Evolutionary conservation across 1,140 invertebrate genomes (phyloP).

Genomic region (Lasioglossum baleicum): DNA sequence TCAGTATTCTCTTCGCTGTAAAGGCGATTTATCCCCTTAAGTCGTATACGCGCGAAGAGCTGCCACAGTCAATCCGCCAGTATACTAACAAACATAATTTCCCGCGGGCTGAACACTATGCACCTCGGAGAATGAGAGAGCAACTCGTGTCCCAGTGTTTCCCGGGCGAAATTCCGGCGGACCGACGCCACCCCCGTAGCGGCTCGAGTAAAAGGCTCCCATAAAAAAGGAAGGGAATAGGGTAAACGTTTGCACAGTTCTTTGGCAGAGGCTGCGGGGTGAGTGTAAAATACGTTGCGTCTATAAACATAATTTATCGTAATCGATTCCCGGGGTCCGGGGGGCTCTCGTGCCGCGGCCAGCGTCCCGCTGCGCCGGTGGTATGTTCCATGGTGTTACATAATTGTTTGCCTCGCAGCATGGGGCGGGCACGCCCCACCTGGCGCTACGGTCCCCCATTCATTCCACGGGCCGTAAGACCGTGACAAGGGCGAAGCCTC

Average conservation of each 20-base stretch:
- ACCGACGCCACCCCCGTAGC: not conserved
- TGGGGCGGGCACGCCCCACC: slow-evolving; percentile 68
- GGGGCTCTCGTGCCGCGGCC: slow-evolving; percentile 2
- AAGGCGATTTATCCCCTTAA: too few relatives aligned
- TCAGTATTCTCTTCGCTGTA: too few relatives aligned
- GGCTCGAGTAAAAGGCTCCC: not conserved
- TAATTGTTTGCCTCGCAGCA: slow-evolving; percentile 71
- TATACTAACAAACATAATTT: too few relatives aligned
- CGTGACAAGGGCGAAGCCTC: not conserved
- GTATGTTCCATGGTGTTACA: slow-evolving; percentile 63
- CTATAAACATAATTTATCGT: slow-evolving; percentile 23
- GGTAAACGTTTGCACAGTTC: not conserved
- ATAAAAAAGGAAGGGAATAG: not conserved
- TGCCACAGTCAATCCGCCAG: too few relatives aligned
- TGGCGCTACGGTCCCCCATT: slow-evolving; percentile 69
- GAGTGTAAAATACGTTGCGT: slow-evolving; percentile 9
- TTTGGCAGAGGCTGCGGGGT: not conserved
- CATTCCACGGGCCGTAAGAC: slow-evolving; percentile 48
- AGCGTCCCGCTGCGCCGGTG: slow-evolving; percentile 53
- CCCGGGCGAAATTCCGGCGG: not conserved
- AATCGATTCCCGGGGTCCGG: slow-evolving; percentile 28
- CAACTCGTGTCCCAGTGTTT: not conserved
- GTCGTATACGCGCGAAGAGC: too few relatives aligned
- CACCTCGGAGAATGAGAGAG: not conserved
- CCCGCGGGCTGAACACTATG: too few relatives aligned